phyloP scores from a whole-genome alignment of 2,797 vertebrate species.

The Eulemur rubriventer region DNA sequence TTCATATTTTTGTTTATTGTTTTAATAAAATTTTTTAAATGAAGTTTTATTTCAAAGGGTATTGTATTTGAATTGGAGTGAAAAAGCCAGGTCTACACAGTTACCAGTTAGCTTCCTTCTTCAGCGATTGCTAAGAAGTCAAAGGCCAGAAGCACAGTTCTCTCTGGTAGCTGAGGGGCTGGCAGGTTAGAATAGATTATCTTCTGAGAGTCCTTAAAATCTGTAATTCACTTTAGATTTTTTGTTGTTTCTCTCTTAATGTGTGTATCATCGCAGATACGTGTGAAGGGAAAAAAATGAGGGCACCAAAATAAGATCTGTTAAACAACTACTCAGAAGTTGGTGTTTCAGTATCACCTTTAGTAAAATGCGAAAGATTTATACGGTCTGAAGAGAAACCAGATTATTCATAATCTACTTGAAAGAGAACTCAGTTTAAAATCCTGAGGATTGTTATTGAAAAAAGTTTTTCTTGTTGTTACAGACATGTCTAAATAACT shows the following conservation, averaged over 20 bases:
- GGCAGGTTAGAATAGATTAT: neutral
- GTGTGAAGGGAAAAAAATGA: neutral
- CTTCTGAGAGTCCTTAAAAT: neutral
- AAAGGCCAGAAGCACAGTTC: neutral
- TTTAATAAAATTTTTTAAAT: slow-evolving; percentile 16
- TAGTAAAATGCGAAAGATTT: neutral
- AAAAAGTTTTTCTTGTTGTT: neutral
- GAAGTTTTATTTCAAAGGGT: neutral
- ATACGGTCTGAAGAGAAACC: neutral
- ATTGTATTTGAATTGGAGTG: neutral
- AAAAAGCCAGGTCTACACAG: neutral
- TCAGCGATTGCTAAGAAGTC: neutral
- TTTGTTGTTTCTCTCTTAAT: neutral
- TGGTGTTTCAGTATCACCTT: neutral
- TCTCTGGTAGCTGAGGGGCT: neutral
- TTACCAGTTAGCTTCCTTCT: neutral
- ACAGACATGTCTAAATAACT: neutral
- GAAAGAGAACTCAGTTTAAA: neutral
- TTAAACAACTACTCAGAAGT: neutral
- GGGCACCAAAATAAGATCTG: neutral
- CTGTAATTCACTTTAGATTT: neutral
- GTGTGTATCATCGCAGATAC: no score
- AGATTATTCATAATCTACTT: neutral
- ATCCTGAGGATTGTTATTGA: neutral
- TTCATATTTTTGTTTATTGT: neutral